Evolutionary conservation across 2,113 vertebrate species (phyloP).

Genomic region (Leptobrachium leishanense): DNA sequence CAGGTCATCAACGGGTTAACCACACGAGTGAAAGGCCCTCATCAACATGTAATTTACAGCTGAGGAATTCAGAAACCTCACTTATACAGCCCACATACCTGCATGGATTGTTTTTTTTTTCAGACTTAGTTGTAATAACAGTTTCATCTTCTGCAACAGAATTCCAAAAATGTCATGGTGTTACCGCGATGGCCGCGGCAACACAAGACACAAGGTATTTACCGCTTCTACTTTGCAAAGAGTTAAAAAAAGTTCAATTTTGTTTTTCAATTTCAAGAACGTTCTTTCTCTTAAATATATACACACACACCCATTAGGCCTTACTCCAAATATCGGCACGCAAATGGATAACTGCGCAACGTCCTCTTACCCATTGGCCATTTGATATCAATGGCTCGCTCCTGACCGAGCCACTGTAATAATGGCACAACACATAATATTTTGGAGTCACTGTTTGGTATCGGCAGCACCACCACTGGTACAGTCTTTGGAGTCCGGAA

Average conservation of each 20-base stretch:
- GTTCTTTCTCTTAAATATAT: not conserved
- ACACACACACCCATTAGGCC: no score
- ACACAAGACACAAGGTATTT: no score
- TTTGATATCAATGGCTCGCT: no score
- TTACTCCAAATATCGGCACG: no score
- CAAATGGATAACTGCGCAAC: no score
- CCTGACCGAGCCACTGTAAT: no score
- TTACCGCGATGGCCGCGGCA: not conserved
- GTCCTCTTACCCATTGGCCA: no score
- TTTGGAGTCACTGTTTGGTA: no score
- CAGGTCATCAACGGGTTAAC: not conserved
- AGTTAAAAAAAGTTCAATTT: not conserved
- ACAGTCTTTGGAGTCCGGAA: no score
- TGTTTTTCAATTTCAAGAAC: not conserved
- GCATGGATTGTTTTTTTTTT: conserved; percentile 4
- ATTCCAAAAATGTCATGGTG: conserved; percentile 21
- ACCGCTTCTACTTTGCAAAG: not conserved
- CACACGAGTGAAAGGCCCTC: conserved; percentile 2
- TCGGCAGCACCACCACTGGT: no score
- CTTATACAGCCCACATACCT: conserved; percentile 23
- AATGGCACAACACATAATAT: no score
- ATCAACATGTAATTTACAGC: not conserved
- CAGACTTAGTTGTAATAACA: conserved; percentile 15
- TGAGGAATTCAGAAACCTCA: not conserved
- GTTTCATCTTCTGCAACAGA: conserved; percentile 7